phyloP scores from a whole-genome alignment of 2,797 vertebrate genomes.

The Anableps anableps region DNA sequence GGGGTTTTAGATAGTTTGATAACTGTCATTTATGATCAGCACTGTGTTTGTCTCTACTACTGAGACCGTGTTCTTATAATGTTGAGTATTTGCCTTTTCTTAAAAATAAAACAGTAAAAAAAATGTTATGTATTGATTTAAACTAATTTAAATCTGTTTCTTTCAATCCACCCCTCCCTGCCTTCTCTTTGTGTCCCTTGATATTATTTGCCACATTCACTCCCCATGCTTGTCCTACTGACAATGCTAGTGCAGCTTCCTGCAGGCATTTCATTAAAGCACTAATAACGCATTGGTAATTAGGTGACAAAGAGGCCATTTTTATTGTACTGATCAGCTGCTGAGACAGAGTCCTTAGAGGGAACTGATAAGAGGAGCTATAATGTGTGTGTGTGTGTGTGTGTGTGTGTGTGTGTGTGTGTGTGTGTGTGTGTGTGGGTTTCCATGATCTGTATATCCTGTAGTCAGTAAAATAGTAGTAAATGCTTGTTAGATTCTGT shows the following conservation, averaged over 20 bases:
- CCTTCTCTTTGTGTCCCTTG: slow-evolving; percentile 43
- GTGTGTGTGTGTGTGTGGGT: slow-evolving; percentile 5
- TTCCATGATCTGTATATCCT: neutral
- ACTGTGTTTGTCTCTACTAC: neutral
- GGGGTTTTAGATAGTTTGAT: neutral
- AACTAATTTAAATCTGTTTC: slow-evolving; percentile 20
- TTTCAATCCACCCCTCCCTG: slow-evolving; percentile 3
- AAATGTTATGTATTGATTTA: slow-evolving; percentile 29
- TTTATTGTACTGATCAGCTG: slow-evolving; percentile 81
- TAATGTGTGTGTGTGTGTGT: slow-evolving; percentile 23
- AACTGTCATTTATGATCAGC: neutral
- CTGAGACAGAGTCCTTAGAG: slow-evolving; percentile 67
- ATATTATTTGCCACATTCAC: slow-evolving; percentile 58
- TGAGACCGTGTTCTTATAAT: neutral
- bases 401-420: slow-evolving; percentile 9
- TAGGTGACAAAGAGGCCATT: slow-evolving; percentile 79
- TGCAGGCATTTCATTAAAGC: slow-evolving; percentile 84
- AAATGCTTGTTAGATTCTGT: slow-evolving; percentile 8
- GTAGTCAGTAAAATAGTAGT: slow-evolving; percentile 12
- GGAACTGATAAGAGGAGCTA: slow-evolving; percentile 50
- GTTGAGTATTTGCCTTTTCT: neutral
- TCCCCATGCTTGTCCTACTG: slow-evolving; percentile 45
- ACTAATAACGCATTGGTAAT: slow-evolving; percentile 85
- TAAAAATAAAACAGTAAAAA: neutral
- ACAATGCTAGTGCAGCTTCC: slow-evolving; percentile 70